Conservation (phyloP, 2,113 vertebrate species). For the Phyllopteryx taeniolatus region DNA sequence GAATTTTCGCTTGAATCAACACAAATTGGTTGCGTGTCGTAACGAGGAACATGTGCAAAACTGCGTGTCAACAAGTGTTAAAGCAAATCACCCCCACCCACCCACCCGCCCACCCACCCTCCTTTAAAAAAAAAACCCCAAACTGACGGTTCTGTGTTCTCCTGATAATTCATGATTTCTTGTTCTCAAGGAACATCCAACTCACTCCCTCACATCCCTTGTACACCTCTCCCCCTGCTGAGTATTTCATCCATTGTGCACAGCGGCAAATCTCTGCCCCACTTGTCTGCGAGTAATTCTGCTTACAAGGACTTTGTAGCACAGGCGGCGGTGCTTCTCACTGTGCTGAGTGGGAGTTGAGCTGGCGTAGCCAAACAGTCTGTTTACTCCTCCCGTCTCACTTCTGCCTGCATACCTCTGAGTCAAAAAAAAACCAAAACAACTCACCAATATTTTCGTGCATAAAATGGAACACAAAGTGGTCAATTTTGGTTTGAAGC, state of each 20-base stretch:
- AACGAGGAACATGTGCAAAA: not conserved
- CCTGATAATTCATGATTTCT: slow-evolving; percentile 53
- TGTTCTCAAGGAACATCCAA: slow-evolving; percentile 50
- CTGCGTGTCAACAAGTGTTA: slow-evolving; percentile 27
- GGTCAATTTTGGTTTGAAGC: not conserved
- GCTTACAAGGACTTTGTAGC: slow-evolving; percentile 52
- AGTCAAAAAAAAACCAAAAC: not conserved
- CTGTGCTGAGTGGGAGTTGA: slow-evolving; percentile 29
- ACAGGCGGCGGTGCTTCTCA: not conserved
- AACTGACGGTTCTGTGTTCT: slow-evolving; percentile 33
- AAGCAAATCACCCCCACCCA: slow-evolving; percentile 23
- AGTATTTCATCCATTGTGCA: slow-evolving; percentile 59
- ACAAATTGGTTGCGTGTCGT: slow-evolving; percentile 12
- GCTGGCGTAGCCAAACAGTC: slow-evolving; percentile 24
- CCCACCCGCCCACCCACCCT: no score
- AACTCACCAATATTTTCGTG: not conserved
- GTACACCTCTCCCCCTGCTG: slow-evolving; percentile 28
- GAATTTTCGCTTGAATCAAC: slow-evolving; percentile 3
- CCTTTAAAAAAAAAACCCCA: not conserved
- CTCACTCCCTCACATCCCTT: slow-evolving; percentile 5
- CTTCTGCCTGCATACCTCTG: not conserved
- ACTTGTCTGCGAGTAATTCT: slow-evolving; percentile 41
- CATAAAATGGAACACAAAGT: not conserved
- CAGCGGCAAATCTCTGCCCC: slow-evolving; percentile 53
- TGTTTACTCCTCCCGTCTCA: not conserved